phyloP scores from a whole-genome alignment of 2,888 invertebrate species.

The Cheiracanthium punctorium region DNA sequence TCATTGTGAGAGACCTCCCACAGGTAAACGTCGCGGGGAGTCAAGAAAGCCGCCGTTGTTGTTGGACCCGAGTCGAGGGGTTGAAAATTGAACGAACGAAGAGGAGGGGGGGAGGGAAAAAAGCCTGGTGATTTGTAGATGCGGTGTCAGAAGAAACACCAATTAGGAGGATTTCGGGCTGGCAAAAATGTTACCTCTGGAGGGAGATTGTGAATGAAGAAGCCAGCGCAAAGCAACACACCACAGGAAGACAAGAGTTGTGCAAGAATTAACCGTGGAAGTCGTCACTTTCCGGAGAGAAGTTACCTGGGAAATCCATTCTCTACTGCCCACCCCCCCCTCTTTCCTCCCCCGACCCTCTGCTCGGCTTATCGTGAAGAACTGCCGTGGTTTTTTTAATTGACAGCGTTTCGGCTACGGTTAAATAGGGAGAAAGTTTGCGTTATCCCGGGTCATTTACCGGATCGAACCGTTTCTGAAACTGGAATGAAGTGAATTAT shows the following conservation, averaged over 20 bases:
- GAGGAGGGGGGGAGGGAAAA: background rate
- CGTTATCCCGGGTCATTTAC: background rate
- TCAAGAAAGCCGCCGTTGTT: slow-evolving; percentile 19
- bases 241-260: background rate
- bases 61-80: background rate
- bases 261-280: background rate
- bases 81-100: background rate
- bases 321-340: too few relatives aligned
- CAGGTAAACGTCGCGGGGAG: slow-evolving; percentile 35
- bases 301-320: background rate
- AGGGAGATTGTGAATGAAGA: background rate
- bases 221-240: background rate
- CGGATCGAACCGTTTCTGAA: background rate
- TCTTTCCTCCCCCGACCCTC: background rate
- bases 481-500: too few relatives aligned
- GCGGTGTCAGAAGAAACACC: slow-evolving; percentile 45
- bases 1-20: slow-evolving; percentile 53
- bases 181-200: background rate
- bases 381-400: background rate
- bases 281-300: slow-evolving; percentile 1
- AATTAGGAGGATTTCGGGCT: slow-evolving; percentile 39
- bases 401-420: background rate
- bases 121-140: slow-evolving; percentile 63
- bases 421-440: background rate
- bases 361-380: background rate